A percentile compares a stretch with the other conserved stretches of the same genome.
Conservation (phyloP, 2,797 vertebrate species). For the Thalassophryne amazonica region DNA sequence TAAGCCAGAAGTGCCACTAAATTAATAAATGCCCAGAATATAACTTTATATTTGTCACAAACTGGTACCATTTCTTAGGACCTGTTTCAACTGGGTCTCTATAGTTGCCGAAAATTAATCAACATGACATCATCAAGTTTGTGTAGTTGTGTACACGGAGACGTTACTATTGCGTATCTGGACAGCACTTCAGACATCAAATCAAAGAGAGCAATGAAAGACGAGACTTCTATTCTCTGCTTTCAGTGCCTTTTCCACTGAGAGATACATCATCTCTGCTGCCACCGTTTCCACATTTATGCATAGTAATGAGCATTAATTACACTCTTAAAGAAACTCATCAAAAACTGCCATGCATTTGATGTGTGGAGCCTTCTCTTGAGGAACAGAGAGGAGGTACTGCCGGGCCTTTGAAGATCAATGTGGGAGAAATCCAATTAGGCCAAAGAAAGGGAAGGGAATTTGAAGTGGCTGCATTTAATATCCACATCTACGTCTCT, state of each 20-base stretch:
- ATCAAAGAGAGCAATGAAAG: conserved; percentile 62
- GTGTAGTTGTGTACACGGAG: conserved; percentile 57
- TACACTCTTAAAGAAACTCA: conserved; percentile 83
- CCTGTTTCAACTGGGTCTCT: conserved; percentile 15
- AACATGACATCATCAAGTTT: conserved; percentile 57
- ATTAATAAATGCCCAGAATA: too few species aligned
- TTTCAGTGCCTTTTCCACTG: conserved; percentile 67
- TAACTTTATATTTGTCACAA: too few species aligned
- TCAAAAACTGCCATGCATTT: conserved; percentile 75
- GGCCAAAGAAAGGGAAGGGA: conserved; percentile 68
- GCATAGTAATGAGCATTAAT: conserved; percentile 85
- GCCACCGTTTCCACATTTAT: conserved; percentile 65
- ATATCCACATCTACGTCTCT: conserved; percentile 63
- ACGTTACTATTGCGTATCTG: conserved; percentile 62
- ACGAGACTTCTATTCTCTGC: conserved; percentile 62
- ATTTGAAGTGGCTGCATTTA: conserved; percentile 66
- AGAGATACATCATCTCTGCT: conserved; percentile 64
- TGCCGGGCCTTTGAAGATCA: conserved; percentile 78
- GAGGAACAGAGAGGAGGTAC: conserved; percentile 61
- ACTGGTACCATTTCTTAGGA: too few species aligned
- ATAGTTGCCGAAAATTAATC: conserved; percentile 12
- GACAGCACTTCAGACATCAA: conserved; percentile 67
- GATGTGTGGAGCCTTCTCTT: conserved; percentile 72
- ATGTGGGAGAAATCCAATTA: conserved; percentile 82
- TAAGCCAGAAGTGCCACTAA: too few species aligned